Conservation (phyloP, 2,888 invertebrate species). For the Fragum whitleyi region DNA sequence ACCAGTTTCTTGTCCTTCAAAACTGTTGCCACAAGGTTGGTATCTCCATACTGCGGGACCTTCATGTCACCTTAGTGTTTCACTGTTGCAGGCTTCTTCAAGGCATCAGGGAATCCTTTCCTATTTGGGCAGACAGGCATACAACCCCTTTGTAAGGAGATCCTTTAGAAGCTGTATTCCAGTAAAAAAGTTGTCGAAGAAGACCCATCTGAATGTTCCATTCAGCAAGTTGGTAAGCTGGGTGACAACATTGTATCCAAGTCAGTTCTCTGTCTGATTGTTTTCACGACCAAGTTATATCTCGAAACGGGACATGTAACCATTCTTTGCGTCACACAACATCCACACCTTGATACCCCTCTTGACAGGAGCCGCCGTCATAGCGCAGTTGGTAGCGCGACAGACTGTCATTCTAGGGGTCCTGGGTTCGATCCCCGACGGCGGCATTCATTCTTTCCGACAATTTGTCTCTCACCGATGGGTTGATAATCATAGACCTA, state of each 20-base stretch:
- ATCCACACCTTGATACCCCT: no score
- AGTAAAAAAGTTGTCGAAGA: constrained; percentile 45
- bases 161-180: constrained; percentile 32
- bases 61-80: constrained; percentile 34
- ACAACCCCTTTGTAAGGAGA: constrained; percentile 27
- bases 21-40: constrained; percentile 33
- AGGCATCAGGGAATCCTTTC: constrained; percentile 34
- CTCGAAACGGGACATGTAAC: constrained; percentile 23
- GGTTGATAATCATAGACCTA: no score
- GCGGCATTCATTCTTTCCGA: no score
- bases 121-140: constrained; percentile 35
- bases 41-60: constrained; percentile 28
- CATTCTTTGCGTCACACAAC: constrained; percentile 16
- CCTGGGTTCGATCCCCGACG: no score
- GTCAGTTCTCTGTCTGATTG: constrained; percentile 8
- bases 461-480: no score
- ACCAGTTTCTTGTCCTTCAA: no score
- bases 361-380: no score
- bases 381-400: no score
- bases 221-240: constrained; percentile 34
- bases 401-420: no score
- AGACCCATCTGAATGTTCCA: background rate
- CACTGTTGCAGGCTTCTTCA: constrained; percentile 40
- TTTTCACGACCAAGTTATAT: constrained; percentile 34
- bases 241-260: constrained; percentile 39